Evolutionary conservation across 2,113 vertebrate genomes (phyloP), one percentile per base, ranked within the genome.

Genomic region (Pica pica): DNA sequence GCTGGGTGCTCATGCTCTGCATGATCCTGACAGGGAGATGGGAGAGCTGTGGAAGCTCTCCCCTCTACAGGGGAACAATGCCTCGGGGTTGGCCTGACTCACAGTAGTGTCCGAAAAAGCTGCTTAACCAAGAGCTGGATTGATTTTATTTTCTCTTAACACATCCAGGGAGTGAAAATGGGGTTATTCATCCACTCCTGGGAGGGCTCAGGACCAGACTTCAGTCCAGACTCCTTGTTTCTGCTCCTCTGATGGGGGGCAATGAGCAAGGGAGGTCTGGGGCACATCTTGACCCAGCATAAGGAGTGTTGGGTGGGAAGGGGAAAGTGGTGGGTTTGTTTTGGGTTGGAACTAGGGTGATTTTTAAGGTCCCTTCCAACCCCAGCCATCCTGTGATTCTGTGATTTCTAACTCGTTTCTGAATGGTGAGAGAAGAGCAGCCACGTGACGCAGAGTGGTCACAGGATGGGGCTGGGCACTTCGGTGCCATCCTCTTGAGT

Each of bases 291-390:
- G 31, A 23, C 16, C 23, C 52, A 5, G 24, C 5, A 3, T 11
- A 33, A 55, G 20, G 44, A 44, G 50, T 2, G 1, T 30, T 47
- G 28, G 11, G 44, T 86, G 56, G 33, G 47, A 46, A 60, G 37
- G 4, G 6, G 26, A 30, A 39, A 41, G 11, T 0, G 1, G 8
- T 37, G 68, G 5, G 4, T 22, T 71, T 4, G 0, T 24, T 39
- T 46, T 19, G 24, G 14, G 10, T 1, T 55, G 7, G 23, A 81
- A 6, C 16, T 27, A 2, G 3, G 12, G 35, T 42, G 30, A 8
- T 49, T 47, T 76, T 69, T 37, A 24, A 35, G 49, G 49, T 33
- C 27, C 35, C 49, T 56, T 31, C 18, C 63, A 63, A 11, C 26
- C 18, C 21, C 8, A 42, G 33, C 15, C 26, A 4, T 49, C 33